phyloP scores from a whole-genome alignment of 2,797 vertebrate species.

The Podargus strigoides region DNA sequence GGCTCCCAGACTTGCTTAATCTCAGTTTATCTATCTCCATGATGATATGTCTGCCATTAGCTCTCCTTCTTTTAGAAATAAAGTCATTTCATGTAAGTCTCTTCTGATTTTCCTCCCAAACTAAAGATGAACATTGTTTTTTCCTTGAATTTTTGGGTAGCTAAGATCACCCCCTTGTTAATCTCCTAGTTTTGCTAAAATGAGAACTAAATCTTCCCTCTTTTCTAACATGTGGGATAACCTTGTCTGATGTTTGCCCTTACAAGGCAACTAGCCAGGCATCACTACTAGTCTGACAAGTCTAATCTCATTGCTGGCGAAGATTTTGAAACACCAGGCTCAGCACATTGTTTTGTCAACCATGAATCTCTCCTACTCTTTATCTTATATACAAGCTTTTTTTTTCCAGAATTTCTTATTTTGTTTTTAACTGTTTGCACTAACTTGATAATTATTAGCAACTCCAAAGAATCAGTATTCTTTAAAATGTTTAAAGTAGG shows the following conservation, averaged over 20 bases:
- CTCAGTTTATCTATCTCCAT: background rate
- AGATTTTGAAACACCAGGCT: background rate
- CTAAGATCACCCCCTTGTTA: background rate
- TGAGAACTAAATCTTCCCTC: background rate
- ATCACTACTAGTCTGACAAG: background rate
- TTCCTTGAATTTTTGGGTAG: background rate
- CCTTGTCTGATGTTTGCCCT: background rate
- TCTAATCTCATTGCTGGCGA: background rate
- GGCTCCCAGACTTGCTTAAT: background rate
- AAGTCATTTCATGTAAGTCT: background rate
- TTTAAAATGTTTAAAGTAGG: background rate
- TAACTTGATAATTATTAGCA: background rate
- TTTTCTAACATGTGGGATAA: background rate
- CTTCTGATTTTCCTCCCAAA: background rate
- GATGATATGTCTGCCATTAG: background rate
- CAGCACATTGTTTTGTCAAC: background rate
- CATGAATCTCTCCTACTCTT: background rate
- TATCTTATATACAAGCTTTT: background rate
- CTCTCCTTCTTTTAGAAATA: background rate
- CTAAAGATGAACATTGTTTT: background rate
- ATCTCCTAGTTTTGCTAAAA: background rate
- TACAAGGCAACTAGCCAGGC: background rate
- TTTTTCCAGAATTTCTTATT: background rate
- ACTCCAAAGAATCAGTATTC: background rate
- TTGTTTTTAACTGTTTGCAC: background rate